Base-by-base conservation (phyloP, 1,140 invertebrate species). In the Hycleus cichorii region DNA sequence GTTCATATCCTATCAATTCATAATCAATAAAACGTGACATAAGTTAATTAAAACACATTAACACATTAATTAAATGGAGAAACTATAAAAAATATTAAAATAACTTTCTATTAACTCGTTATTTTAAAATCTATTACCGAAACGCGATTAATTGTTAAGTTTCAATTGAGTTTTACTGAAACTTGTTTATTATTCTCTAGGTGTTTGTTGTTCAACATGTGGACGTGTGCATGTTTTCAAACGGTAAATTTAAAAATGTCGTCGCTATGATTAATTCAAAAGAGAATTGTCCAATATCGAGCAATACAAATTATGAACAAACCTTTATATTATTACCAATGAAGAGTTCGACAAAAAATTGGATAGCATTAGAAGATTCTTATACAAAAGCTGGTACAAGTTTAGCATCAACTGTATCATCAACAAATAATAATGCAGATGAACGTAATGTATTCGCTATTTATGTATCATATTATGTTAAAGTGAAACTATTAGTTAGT, bases 151-250 rank as follows among this genome's bases (percentile, higher is more conserved):
- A 18, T 1, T 18, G 18, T 18, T 18, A 18, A 18, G 18, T 18
- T 18, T 18, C 18, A 18, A 18, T 18, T 18, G 18, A 18, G 18
- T 18, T 18, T 18, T 18, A 32, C 6, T n/a, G 10, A 42, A n/a
- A 10, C 40, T 3, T n/a, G 9, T 10, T 42, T 42, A 42, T n/a
- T 49, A 39, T 32, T 49, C 39, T 24, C 12, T 18, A 92, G 91
- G 82, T 89, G 10, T 81, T 90, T 60, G 87, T 97, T 43, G 87
- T 96, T 3, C 96, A 99, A 77, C 91, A 96, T 75, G 95, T 98
- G 3, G 96, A 98, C 71, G 97, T 99, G 0, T 97, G 95, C 75
- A 95, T 99, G 84, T 99, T 98, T 76, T 96, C 93, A 52, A 97
- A 96, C 65, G 96, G 96, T 0, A 97, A 97, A 76, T 99, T 99